Base-by-base conservation (phyloP, 30 jellyfish, hydroid and myxozoan species). In the Rhopilema esculentum region DNA sequence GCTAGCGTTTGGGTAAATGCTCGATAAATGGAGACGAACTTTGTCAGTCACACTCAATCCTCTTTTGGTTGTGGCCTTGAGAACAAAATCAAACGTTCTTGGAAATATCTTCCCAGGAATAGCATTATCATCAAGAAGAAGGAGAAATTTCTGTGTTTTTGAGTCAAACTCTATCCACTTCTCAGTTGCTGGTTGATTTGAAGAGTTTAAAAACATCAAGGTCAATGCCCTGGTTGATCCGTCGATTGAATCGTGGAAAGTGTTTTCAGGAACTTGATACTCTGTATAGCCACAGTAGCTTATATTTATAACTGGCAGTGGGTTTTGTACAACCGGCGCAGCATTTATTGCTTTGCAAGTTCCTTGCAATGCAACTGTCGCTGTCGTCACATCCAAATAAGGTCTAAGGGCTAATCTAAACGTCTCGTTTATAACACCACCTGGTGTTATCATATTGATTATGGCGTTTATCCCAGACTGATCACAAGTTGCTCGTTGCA, bases 1-100 rank as follows among this genome's bases (percentile, higher is more conserved):
- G 66, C 97, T 90, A 28, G 32, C 89, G 18, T 69, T 79, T 22
- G 95, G 88, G 8, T 74, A 92, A 24, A 24, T 75, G 20, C 50
- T 29, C 16, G 82, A 40, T 1, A 94, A 32, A 52, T 62, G 84
- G 27, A 94, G 29, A 49, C 75, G 69, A 15, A 94, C 79, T 68
- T 80, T 64, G 32, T 91, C 95, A 0, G 96, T 62, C 17, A 80
- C 90, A 26, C 63, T 61, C 48, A 88, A 24, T 16, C 97, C 99
- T 20, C 99, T 88, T 48, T 94, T 94, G 23, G 89, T 70, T 1
- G 99, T 80, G 17, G 99, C 99, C 25, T 63, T 90, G 9, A 94
- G 77, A 28, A 9, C 64, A 65, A 29, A 93, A 1, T 85, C n/a
- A 17, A 62, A n/a, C 26, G 69, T 26, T 12, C 69, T 66, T 8